A percentile compares a stretch with the other conserved stretches of the same genome.
phyloP scores from a whole-genome alignment of 2,888 invertebrate species.

The Pachycephus smyrnensis region DNA sequence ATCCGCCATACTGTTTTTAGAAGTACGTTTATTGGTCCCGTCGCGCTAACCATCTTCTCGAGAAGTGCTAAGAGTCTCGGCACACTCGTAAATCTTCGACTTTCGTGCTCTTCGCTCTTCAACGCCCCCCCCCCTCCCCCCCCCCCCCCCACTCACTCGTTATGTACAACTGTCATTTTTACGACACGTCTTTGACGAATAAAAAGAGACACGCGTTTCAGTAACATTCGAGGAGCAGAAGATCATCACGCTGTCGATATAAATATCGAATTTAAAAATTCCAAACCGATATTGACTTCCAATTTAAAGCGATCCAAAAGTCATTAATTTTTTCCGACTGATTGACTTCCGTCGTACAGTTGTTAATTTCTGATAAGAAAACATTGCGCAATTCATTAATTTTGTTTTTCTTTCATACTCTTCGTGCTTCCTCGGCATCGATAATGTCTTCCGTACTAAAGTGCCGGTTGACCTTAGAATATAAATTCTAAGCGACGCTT shows the following conservation, averaged over 20 bases:
- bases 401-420: not conserved
- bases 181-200: not conserved
- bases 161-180: conserved; percentile 4
- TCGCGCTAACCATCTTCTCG: conserved; percentile 57
- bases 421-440: not conserved
- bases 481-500: not conserved
- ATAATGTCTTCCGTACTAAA: not conserved
- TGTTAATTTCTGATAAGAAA: not conserved
- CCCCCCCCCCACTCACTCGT: conserved; percentile 15
- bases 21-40: conserved; percentile 55
- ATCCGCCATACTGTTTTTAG: conserved; percentile 54
- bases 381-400: too few relatives aligned
- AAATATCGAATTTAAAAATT: not conserved
- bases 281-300: not conserved
- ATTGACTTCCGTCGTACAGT: not conserved
- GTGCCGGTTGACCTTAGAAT: not conserved
- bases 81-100: conserved; percentile 60
- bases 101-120: conserved; percentile 32
- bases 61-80: conserved; percentile 56
- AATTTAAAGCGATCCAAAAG: not conserved
- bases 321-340: not conserved
- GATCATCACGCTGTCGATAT: not conserved
- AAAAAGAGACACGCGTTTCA: not conserved
- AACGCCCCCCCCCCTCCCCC: conserved; percentile 16
- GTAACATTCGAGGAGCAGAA: not conserved